Conservation (phyloP, 2,797 vertebrate genomes). For the Phoebastria nigripes region DNA sequence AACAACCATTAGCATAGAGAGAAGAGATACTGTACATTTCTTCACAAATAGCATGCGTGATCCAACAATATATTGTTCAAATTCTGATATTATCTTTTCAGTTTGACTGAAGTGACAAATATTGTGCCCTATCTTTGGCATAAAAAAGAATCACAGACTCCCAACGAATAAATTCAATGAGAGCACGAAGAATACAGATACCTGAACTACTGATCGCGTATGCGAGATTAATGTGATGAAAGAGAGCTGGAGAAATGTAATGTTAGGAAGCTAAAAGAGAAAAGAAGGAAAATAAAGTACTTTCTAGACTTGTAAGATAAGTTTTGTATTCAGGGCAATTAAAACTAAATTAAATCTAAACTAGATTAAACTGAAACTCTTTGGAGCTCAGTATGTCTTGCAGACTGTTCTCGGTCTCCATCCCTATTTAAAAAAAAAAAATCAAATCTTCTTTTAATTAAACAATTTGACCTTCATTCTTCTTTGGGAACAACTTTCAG, state of each 20-base stretch:
- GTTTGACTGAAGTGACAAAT: background rate
- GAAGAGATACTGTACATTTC: background rate
- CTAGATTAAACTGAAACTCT: conserved; percentile 42
- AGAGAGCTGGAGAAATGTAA: background rate
- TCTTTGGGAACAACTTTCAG: background rate
- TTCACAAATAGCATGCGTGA: background rate
- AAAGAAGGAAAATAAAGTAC: conserved; percentile 9
- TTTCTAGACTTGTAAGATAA: conserved; percentile 1
- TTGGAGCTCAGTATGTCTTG: conserved; percentile 7
- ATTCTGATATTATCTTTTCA: background rate
- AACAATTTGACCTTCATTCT: conserved; percentile 53
- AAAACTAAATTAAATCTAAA: conserved; percentile 48
- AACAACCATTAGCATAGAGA: background rate
- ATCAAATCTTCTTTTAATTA: conserved; percentile 47
- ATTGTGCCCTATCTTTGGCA: background rate
- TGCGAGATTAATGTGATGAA: background rate
- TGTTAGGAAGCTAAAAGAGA: background rate
- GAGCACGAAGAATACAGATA: background rate
- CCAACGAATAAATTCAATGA: background rate
- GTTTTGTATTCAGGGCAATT: conserved; percentile 46
- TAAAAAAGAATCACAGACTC: background rate
- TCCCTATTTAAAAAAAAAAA: background rate
- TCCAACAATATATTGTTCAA: background rate
- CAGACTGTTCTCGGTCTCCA: background rate
- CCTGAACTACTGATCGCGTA: background rate